Evolutionary conservation across 37 sponge, comb jelly and placozoan species (phyloP), one percentile per base, ranked within the genome.

Genomic region (Spongia lamella): DNA sequence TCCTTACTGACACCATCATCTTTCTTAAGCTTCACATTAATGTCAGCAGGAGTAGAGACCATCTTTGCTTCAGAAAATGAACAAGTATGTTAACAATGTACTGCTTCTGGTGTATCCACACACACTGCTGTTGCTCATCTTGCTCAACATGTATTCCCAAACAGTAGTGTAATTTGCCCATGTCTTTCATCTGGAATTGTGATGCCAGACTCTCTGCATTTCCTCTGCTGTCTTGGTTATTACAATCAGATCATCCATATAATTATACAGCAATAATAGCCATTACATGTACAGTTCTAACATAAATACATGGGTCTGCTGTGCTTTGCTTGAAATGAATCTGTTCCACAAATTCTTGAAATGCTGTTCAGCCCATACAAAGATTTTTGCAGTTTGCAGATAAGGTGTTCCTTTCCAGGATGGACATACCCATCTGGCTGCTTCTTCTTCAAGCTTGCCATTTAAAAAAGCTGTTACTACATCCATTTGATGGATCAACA

Each of bases 1-100:
- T 29, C 29, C 38, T 72, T 68, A 52, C 86, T 86, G 34, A 40
- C 20, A 24, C 77, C 77, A 80, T 87, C 87, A 70, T 87, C 87
- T 25, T 68, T 76, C 14, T 53, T 49, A 21, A 80, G 58, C 63
- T 73, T 79, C 13, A 75, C 80, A 67, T 22, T 74, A 3, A n/a
- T 17, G 34, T 76, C 73, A 24, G 72, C 67, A 63, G 82, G 77
- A 9, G 81, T 81, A 53, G 87, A 61, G 19, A 70, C 57, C 56
- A 53, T 38, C 13, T 79, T 80, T 6, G 76, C 76, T 68, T 86
- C 81, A 30, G 69, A 25, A 2, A 86, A 68, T 13, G 70, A 63
- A 58, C 38, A 76, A 85, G 75, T 20, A 85, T 33, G 15, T 64
- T 69, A 51, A 24, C 14, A 17, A 86, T 67, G 63, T 75, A 86